Conservation (phyloP, 2,888 invertebrate species). For the Apocheima hispidaria region DNA sequence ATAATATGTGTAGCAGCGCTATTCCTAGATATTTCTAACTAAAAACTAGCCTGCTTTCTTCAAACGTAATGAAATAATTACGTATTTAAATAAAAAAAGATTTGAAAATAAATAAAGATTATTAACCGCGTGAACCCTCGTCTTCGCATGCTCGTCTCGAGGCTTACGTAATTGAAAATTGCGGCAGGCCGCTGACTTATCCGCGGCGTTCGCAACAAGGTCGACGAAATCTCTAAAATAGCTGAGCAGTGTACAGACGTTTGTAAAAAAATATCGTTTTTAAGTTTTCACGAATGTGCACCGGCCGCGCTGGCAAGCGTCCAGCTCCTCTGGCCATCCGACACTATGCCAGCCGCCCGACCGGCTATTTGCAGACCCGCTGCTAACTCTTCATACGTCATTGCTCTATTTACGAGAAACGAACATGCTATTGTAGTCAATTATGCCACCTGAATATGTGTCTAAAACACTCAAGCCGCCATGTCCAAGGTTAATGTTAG, state of each 20-base stretch:
- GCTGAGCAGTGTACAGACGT: conserved; percentile 75
- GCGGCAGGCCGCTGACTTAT: conserved; percentile 73
- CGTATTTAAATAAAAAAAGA: no score
- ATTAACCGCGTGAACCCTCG: conserved; percentile 28
- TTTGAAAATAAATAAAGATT: conserved; percentile 35
- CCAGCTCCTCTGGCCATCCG: conserved; percentile 78
- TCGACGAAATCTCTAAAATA: conserved; percentile 79
- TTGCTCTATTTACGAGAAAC: conserved; percentile 80
- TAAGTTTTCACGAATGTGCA: conserved; percentile 69
- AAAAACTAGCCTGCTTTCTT: no score
- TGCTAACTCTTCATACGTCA: conserved; percentile 77
- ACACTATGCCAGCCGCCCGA: conserved; percentile 73
- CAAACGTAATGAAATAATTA: no score
- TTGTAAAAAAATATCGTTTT: conserved; percentile 80
- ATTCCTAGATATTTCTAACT: no score
- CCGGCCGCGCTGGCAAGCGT: conserved; percentile 66
- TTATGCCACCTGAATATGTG: conserved; percentile 76
- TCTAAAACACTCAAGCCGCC: conserved; percentile 54
- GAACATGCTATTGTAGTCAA: conserved; percentile 73
- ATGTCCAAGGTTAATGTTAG: conserved; percentile 66
- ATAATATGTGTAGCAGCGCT: no score
- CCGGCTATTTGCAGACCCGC: conserved; percentile 77
- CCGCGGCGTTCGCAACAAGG: conserved; percentile 73
- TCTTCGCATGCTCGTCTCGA: conserved; percentile 34
- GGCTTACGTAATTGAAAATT: conserved; percentile 69